Evolutionary conservation across 2,113 vertebrate genomes (phyloP).

Genomic region (Tretioscincus oriximinensis): DNA sequence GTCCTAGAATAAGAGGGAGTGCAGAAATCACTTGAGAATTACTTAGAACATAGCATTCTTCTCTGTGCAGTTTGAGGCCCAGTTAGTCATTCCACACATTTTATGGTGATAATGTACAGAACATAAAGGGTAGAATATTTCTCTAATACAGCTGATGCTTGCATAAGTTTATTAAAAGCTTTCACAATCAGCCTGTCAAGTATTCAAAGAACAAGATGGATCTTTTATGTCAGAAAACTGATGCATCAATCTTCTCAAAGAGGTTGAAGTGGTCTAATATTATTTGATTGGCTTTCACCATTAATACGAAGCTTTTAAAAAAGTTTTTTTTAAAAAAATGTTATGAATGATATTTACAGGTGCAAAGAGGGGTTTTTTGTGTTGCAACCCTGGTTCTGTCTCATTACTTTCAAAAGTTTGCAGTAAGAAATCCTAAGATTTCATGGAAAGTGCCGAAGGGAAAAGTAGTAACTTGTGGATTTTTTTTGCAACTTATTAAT

Average conservation of each 20-base stretch:
- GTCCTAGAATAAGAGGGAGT: too few relatives aligned
- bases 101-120: slow-evolving; percentile 3
- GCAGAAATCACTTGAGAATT: background rate
- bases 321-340: background rate
- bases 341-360: background rate
- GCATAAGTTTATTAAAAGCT: slow-evolving; percentile 13
- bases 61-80: background rate
- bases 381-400: background rate
- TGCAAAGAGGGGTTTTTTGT: background rate
- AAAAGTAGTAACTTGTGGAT: too few relatives aligned
- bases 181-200: background rate
- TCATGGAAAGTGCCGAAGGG: too few relatives aligned
- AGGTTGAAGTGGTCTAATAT: background rate
- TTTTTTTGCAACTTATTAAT: too few relatives aligned
- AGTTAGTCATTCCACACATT: background rate
- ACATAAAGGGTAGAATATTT: background rate
- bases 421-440: background rate
- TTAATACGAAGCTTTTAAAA: background rate
- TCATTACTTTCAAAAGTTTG: too few relatives aligned
- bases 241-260: background rate
- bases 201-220: slow-evolving; percentile 14
- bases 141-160: background rate
- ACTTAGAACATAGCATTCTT: background rate
- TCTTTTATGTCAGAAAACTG: background rate
- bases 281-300: background rate